Conservation (phyloP, 2,888 invertebrate genomes). For the Ormyrus nitidulus region DNA sequence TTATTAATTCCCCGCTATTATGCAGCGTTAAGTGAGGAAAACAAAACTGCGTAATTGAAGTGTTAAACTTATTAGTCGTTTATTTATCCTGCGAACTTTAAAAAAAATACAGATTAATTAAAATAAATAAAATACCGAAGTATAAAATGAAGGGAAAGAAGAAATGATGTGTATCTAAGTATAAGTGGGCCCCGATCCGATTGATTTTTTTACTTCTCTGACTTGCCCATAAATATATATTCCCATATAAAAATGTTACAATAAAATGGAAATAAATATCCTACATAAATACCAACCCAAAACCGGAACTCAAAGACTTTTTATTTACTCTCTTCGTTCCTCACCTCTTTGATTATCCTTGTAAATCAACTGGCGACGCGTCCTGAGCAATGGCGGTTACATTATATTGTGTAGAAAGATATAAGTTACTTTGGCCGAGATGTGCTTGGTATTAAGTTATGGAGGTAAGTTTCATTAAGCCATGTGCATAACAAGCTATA, state of each 20-base stretch:
- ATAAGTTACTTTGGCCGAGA: constrained; percentile 15
- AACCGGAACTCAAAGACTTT: constrained; percentile 47
- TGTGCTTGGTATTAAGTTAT: constrained; percentile 26
- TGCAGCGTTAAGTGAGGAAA: constrained; percentile 55
- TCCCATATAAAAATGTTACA: constrained; percentile 67
- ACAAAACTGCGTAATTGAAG: constrained; percentile 42
- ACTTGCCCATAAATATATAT: constrained; percentile 68
- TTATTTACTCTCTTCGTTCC: constrained; percentile 1
- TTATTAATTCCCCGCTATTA: constrained; percentile 53
- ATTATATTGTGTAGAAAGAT: constrained; percentile 9
- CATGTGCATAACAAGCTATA: constrained; percentile 31
- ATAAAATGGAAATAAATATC: constrained; percentile 69
- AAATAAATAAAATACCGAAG: constrained; percentile 52
- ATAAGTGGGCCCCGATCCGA: constrained; percentile 64
- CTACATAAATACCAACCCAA: constrained; percentile 65
- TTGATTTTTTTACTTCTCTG: constrained; percentile 68
- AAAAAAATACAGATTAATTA: constrained; percentile 32
- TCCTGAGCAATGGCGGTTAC: not conserved
- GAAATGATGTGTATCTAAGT: constrained; percentile 59
- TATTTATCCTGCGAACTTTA: constrained; percentile 57
- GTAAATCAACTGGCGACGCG: not conserved
- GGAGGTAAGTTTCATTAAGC: constrained; percentile 43
- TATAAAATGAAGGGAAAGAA: constrained; percentile 56
- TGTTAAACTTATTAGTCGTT: constrained; percentile 58
- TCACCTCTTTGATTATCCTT: not conserved